phyloP scores from a whole-genome alignment of 2,888 invertebrate genomes.

The Spisula subtruncata region DNA sequence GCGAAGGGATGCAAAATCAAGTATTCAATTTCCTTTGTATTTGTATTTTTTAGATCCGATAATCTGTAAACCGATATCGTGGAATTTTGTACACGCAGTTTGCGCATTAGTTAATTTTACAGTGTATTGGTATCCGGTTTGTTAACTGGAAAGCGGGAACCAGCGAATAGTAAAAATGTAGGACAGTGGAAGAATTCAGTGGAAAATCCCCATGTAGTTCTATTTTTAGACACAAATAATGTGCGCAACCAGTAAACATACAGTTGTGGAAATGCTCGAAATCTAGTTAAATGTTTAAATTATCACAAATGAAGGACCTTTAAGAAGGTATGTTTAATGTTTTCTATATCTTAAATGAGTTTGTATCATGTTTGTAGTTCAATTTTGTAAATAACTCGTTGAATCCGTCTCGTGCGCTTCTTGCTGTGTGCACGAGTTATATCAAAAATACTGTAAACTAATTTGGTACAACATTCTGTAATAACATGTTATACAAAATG shows the following conservation, averaged over 20 bases:
- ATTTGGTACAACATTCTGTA: no score
- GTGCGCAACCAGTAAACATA: neutral
- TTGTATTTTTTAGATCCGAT: no score
- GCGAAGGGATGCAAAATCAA: no score
- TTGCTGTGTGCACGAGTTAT: no score
- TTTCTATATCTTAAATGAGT: neutral
- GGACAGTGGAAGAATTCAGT: conserved; percentile 53
- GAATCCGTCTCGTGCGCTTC: neutral
- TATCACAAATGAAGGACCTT: neutral
- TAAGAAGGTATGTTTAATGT: neutral
- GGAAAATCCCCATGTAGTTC: conserved; percentile 51
- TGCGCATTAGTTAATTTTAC: neutral
- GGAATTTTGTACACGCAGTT: no score
- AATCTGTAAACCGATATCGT: no score
- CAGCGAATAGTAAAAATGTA: neutral
- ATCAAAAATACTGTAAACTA: no score
- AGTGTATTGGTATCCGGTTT: neutral
- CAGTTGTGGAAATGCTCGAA: neutral
- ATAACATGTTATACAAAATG: no score
- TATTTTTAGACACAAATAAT: conserved; percentile 37
- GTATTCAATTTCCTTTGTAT: no score
- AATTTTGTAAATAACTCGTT: neutral
- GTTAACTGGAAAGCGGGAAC: neutral
- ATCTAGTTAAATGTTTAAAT: neutral
- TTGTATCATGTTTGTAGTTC: neutral